Evolutionary conservation across 2,113 vertebrate genomes (phyloP).

Genomic region (Aleadryas rufinucha): DNA sequence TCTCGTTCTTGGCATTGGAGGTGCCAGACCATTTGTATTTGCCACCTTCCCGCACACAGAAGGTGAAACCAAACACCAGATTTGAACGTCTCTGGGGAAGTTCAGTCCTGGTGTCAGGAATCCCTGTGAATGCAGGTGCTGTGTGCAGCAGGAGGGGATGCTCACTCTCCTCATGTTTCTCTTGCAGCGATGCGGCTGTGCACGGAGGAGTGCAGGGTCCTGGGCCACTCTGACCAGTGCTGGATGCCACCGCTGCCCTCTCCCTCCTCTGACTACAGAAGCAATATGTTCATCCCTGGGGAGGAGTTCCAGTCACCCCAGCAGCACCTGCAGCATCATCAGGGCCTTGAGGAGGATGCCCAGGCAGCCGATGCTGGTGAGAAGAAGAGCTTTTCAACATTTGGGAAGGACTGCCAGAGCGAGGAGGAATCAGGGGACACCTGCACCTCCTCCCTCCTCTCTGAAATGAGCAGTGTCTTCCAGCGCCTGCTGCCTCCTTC

Average conservation of each 20-base stretch:
- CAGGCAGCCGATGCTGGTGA: slow-evolving; percentile 70
- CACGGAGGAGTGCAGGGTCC: slow-evolving; percentile 92
- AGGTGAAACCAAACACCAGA: neutral
- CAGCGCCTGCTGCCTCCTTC: slow-evolving; percentile 91
- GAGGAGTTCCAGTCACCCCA: slow-evolving; percentile 80
- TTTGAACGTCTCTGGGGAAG: neutral
- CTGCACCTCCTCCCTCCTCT: slow-evolving; percentile 86
- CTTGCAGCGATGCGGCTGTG: slow-evolving; percentile 88
- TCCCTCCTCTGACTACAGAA: slow-evolving; percentile 89
- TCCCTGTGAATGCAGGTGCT: accelerated
- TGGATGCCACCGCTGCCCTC: slow-evolving; percentile 94
- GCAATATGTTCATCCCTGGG: slow-evolving; percentile 94
- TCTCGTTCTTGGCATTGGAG: neutral
- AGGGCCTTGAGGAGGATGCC: slow-evolving; percentile 78
- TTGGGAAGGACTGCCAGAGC: slow-evolving; percentile 85
- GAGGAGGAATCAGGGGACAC: slow-evolving; percentile 64
- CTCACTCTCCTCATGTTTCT: neutral
- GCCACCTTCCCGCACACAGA: neutral
- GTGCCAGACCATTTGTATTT: neutral
- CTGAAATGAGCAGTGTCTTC: slow-evolving; percentile 96
- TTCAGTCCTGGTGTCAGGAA: neutral
- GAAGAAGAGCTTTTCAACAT: slow-evolving; percentile 94
- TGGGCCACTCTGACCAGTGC: slow-evolving; percentile 97
- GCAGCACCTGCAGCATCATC: slow-evolving; percentile 40
- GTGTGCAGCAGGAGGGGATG: neutral